Evolutionary conservation across 2,888 invertebrate species (phyloP).

Genomic region (Scaptomyza caliginosa): DNA sequence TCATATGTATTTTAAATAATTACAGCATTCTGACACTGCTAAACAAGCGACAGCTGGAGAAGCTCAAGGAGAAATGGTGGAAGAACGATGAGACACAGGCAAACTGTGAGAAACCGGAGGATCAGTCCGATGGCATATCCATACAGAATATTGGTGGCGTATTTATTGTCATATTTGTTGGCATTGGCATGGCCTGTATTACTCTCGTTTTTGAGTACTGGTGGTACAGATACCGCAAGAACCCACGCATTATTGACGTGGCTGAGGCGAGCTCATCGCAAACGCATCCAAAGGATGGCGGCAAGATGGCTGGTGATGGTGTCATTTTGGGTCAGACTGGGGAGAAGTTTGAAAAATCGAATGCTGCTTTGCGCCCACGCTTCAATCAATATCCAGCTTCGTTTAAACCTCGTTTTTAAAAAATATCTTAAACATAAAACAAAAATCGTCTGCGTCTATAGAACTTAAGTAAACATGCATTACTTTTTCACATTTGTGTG

Average conservation of each 20-base stretch:
- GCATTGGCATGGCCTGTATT: slow-evolving; percentile 95
- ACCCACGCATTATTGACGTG: slow-evolving; percentile 87
- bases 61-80: slow-evolving; percentile 99
- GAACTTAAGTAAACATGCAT: slow-evolving; percentile 22
- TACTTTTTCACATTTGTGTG: slow-evolving; percentile 37
- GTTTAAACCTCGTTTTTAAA: slow-evolving; percentile 82
- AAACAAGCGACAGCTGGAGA: slow-evolving; percentile 96
- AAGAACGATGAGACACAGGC: slow-evolving; percentile 91
- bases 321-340: slow-evolving; percentile 81
- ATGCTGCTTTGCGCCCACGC: slow-evolving; percentile 81
- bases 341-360: slow-evolving; percentile 81
- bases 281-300: slow-evolving; percentile 53
- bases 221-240: slow-evolving; percentile 93
- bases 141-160: slow-evolving; percentile 99
- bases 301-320: slow-evolving; percentile 79
- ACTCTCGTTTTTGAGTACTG: slow-evolving; percentile 97
- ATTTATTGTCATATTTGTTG: slow-evolving; percentile 98
- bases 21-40: slow-evolving; percentile 94
- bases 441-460: slow-evolving; percentile 63
- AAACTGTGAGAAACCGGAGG: slow-evolving; percentile 93
- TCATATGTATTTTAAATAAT: background rate
- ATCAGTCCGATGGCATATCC: slow-evolving; percentile 98
- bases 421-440: background rate
- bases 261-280: slow-evolving; percentile 84
- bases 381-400: slow-evolving; percentile 82